Evolutionary conservation across 2,888 invertebrate species (phyloP).

Genomic region (Eupithecia tripunctaria): DNA sequence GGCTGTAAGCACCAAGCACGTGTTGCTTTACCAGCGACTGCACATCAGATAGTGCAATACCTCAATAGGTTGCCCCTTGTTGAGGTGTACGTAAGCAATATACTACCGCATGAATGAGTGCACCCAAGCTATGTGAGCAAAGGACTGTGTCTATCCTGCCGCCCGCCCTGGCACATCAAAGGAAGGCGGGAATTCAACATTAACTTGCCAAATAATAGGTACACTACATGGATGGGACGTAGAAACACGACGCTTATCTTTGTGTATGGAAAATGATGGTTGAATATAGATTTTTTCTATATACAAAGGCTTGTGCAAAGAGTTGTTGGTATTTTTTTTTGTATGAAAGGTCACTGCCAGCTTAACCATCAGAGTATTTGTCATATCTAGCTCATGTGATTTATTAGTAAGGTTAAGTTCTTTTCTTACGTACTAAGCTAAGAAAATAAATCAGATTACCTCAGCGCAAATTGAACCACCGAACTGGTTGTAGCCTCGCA

Average conservation of each 20-base stretch:
- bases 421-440: neutral
- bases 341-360: neutral
- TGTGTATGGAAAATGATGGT: neutral
- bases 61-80: constrained; percentile 30
- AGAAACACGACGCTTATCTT: neutral
- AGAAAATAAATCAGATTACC: constrained; percentile 23
- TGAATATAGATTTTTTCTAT: neutral
- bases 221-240: constrained; percentile 17
- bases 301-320: too few species aligned
- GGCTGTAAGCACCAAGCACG: constrained; percentile 24
- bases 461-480: constrained; percentile 26
- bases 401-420: neutral
- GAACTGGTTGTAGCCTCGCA: constrained; percentile 29
- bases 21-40: constrained; percentile 39
- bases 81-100: constrained; percentile 52
- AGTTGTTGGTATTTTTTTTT: neutral
- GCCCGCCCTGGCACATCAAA: constrained; percentile 73
- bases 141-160: constrained; percentile 60
- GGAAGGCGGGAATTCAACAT: constrained; percentile 67
- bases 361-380: neutral
- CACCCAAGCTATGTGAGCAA: constrained; percentile 68
- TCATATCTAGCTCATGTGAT: neutral
- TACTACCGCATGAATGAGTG: constrained; percentile 66
- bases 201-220: constrained; percentile 60
- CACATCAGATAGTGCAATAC: constrained; percentile 38